Evolutionary conservation across 1,140 invertebrate species (phyloP), one percentile per base, ranked within the genome.

Genomic region (Helicorthomorpha holstii): DNA sequence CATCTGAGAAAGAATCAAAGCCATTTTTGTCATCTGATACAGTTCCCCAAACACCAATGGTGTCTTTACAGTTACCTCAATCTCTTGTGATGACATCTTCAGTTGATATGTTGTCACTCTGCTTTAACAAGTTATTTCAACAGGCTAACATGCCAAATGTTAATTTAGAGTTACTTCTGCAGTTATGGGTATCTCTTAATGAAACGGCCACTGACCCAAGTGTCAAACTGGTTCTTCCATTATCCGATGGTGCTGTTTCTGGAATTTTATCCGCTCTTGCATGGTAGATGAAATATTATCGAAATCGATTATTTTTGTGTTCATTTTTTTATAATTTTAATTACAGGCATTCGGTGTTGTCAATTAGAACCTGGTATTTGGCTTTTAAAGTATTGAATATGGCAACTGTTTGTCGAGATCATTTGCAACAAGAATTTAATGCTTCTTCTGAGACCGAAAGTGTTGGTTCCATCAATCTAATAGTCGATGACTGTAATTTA

Each of bases 151-250:
- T 75, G 52, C 52, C 57, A n/a, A 62, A 63, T 2, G 67, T 68
- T 50, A 80, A 81, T 62, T 71, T 88, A 60, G 85, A 90, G 65
- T 75, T 83, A 58, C 75, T 87, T 41, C 67, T 90, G 3, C 81
- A 86, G 51, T 69, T 88, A 51, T 90, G 86, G 86, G 69, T 89
- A 41, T 86, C 82, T 1, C 64, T 89, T 43, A 88, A 85, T 63
- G 63, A 67, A 25, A 53, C 53, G 19, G 25, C 16, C 27, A 43
- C 2, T 47, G 23, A 3, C n/a, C 47, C 25, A 23, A 56, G 7
- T 46, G 50, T 19, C 24, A 48, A 34, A 45, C 83, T 84, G 24
- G 73, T 78, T 44, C 80, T 89, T 51, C 73, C 77, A 10, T 72
- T 89, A 27, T 80, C 77, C 42, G 70, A 76, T 0, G 72, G 77